Percentiles rank a stretch among this genome's conserved stretches.
These are phyloP conservation scores for Garrulus glandarius DNA, from an alignment of 2,797 vertebrate species.

Conservation along the genomic window DNA sequence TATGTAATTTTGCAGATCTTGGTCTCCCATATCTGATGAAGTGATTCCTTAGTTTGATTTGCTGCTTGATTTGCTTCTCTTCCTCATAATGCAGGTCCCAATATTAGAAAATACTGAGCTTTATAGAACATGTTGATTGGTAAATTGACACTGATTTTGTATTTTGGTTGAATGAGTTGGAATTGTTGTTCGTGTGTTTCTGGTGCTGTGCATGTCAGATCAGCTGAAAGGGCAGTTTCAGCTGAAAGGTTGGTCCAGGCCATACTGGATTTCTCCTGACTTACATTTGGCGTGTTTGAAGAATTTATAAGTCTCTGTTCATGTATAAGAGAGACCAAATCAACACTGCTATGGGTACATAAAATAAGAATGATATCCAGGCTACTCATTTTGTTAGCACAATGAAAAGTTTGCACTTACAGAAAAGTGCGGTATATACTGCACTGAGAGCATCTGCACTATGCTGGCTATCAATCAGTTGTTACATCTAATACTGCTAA, in stretches of 20 bases:
- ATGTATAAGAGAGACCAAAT: background rate
- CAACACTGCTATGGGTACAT: background rate
- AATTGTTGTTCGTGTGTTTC: background rate
- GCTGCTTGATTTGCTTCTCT: background rate
- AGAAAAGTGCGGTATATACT: background rate
- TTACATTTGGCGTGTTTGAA: background rate
- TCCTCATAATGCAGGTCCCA: background rate
- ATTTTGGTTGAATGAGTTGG: background rate
- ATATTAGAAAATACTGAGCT: background rate
- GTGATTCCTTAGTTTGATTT: background rate
- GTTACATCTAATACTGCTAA: background rate
- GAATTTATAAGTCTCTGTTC: background rate
- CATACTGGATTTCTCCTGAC: background rate
- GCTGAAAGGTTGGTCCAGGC: background rate
- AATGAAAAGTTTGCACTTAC: background rate
- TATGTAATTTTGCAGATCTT: background rate
- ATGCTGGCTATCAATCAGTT: background rate
- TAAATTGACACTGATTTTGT: background rate
- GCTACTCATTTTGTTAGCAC: background rate
- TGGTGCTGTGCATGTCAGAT: background rate
- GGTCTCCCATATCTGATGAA: background rate
- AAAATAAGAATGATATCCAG: background rate
- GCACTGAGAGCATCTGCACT: background rate
- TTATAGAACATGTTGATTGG: background rate
- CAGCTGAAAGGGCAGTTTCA: background rate